phyloP scores from a whole-genome alignment of 2,113 vertebrate genomes.

The Physeter macrocephalus region DNA sequence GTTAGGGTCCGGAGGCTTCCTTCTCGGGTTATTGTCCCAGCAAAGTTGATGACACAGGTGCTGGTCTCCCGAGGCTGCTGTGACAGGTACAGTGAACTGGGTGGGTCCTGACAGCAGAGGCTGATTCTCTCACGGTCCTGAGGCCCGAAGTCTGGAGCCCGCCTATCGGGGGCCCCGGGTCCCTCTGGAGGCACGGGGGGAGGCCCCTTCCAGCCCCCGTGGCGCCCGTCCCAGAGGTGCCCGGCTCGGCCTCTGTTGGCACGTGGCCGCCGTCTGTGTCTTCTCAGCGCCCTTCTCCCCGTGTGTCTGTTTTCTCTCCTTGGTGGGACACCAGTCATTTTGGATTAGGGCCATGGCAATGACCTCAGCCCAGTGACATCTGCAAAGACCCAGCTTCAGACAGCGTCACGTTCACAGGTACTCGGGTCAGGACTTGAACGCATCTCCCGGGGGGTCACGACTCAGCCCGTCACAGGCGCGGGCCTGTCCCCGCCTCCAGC shows the following conservation, averaged over 20 bases:
- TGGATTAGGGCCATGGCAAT: not conserved
- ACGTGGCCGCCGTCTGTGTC: not conserved
- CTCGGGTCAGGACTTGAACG: not conserved
- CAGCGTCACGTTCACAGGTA: no score
- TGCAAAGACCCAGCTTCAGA: not conserved
- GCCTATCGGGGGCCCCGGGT: accelerated
- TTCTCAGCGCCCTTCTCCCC: not conserved
- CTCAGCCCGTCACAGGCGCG: not conserved
- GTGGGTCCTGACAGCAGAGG: not conserved
- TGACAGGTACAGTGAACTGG: not conserved
- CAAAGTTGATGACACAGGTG: accelerated
- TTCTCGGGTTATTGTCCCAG: not conserved
- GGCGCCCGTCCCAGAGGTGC: accelerated
- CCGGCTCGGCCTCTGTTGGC: not conserved
- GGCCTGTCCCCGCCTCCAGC: accelerated
- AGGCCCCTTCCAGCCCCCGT: not conserved
- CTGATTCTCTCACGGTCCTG: not conserved
- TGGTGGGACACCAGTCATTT: not conserved
- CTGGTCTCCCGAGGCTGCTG: not conserved
- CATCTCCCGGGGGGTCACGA: accelerated
- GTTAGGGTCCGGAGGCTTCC: not conserved
- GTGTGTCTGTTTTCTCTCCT: not conserved
- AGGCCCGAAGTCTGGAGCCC: not conserved
- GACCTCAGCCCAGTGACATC: not conserved
- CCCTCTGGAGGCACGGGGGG: not conserved